A percentile compares a stretch with the other conserved stretches of the same genome.
Evolutionary conservation across 2,113 vertebrate species (phyloP).

Genomic region (Axis porcinus): DNA sequence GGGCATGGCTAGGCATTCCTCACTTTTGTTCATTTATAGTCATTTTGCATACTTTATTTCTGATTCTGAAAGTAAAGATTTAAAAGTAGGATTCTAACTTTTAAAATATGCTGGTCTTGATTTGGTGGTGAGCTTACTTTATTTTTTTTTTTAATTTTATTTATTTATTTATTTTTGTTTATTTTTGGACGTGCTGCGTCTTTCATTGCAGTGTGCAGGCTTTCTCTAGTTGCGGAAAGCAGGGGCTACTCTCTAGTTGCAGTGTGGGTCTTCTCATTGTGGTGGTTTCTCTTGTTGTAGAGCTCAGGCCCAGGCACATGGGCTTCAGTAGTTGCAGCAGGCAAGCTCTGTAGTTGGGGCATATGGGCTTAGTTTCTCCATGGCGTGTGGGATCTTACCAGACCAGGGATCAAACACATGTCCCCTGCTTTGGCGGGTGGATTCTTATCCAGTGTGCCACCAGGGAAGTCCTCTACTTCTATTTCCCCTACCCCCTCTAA

Average conservation of each 20-base stretch:
- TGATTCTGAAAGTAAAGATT: slow-evolving; percentile 31
- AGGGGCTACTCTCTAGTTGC: not conserved
- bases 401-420: not conserved
- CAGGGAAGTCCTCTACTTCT: not conserved
- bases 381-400: not conserved
- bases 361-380: not conserved
- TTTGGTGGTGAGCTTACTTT: slow-evolving; percentile 4
- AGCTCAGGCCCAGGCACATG: not conserved
- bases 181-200: not conserved
- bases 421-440: not conserved
- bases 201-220: not conserved
- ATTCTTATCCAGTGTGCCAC: not conserved
- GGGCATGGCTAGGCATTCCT: not conserved
- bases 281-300: not conserved
- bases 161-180: not conserved
- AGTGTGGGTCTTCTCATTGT: not conserved
- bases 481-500: not conserved
- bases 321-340: not conserved
- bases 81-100: not conserved
- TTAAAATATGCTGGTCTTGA: not conserved
- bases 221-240: not conserved
- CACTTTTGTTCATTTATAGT: not conserved
- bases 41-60: slow-evolving; percentile 5
- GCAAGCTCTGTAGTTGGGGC: not conserved
- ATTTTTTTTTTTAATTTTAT: not conserved